Conservation (phyloP, 2,113 vertebrate genomes). For the Nibea albiflora region DNA sequence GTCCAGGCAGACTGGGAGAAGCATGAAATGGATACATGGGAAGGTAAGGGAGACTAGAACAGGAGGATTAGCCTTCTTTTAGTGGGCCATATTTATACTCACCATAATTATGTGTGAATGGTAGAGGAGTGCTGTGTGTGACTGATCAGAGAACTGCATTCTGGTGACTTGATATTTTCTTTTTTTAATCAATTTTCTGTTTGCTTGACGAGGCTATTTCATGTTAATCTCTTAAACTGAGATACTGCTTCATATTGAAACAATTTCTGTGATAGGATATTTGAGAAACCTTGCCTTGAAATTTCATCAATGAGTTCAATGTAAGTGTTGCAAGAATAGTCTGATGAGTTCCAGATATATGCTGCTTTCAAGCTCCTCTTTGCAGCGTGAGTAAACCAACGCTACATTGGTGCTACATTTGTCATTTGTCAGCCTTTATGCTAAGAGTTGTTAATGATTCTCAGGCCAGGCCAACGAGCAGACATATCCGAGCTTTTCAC, state of each 20-base stretch:
- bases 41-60: constrained; percentile 84
- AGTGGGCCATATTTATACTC: neutral
- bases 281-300: neutral
- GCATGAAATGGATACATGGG: constrained; percentile 96
- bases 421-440: constrained; percentile 9
- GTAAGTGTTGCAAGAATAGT: neutral
- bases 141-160: neutral
- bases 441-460: constrained; percentile 46
- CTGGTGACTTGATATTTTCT: neutral
- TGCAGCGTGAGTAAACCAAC: neutral
- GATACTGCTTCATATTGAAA: neutral
- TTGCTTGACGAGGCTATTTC: neutral
- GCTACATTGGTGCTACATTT: constrained; percentile 5
- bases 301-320: neutral
- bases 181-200: neutral
- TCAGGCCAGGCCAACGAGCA: constrained; percentile 16
- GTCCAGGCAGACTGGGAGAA: constrained; percentile 84
- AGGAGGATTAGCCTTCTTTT: neutral
- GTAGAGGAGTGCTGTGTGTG: neutral
- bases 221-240: neutral
- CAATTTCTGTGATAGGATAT: neutral
- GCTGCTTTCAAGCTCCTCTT: neutral
- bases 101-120: constrained; percentile 16
- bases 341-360: accelerated
- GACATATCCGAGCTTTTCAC: constrained; percentile 26